Evolutionary conservation across 2,797 vertebrate species (phyloP).

Genomic region (Cossypha caffra): DNA sequence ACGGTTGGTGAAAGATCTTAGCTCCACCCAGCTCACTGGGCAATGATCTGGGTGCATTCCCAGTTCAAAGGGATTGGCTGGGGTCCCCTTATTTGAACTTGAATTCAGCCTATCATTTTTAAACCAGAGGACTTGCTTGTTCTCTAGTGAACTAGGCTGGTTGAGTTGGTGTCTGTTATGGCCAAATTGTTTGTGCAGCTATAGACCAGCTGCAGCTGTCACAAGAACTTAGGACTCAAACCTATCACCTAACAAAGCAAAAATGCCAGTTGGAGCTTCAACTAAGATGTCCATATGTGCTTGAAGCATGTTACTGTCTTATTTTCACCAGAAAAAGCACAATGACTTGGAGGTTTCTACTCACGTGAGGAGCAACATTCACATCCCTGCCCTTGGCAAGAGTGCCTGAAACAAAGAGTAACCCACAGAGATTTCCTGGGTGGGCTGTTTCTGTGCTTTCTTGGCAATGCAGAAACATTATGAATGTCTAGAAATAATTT

Average conservation of each 20-base stretch:
- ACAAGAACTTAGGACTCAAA: background rate
- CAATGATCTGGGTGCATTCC: no score
- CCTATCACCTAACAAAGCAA: background rate
- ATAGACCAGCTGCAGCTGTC: no score
- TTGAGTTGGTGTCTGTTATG: no score
- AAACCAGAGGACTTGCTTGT: no score
- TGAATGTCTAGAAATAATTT: background rate
- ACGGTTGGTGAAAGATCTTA: background rate
- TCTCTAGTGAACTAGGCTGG: no score
- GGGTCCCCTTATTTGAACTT: no score
- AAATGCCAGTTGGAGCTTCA: background rate
- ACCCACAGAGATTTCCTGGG: background rate
- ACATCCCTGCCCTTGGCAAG: accelerated
- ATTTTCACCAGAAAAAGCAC: background rate
- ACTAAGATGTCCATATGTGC: accelerated
- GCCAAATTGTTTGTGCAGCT: no score
- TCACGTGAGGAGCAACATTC: background rate
- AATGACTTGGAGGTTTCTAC: background rate
- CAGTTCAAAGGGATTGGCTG: no score
- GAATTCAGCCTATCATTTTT: no score
- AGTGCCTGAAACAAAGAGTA: background rate
- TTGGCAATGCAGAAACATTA: accelerated
- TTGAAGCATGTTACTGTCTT: background rate
- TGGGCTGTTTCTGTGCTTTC: background rate
- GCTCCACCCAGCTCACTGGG: no score